A percentile compares a stretch with the other conserved stretches of the same genome.
phyloP scores from a whole-genome alignment of 1,140 invertebrate species.

The Mesaphorura yosii region DNA sequence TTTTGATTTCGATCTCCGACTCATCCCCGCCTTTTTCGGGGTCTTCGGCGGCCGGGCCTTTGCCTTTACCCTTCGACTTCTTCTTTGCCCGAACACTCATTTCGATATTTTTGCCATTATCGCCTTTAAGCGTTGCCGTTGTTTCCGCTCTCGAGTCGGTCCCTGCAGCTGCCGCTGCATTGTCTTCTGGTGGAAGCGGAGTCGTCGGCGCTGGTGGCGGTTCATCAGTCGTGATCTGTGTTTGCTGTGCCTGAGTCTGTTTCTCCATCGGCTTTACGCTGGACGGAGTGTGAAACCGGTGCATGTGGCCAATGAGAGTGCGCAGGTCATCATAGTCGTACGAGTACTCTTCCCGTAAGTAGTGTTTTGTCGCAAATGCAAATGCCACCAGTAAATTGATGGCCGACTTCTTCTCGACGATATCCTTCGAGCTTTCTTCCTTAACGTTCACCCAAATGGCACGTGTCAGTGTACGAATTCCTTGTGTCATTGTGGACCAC shows the following conservation, averaged over 20 bases:
- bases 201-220: no score
- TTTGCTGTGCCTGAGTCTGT: no score
- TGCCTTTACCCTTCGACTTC: no score
- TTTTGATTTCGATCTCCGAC: no score
- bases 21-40: not conserved
- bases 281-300: slow-evolving; percentile 22
- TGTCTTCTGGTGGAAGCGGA: no score
- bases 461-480: slow-evolving; percentile 24
- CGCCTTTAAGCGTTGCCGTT: no score
- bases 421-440: slow-evolving; percentile 16
- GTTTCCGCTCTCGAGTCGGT: no score
- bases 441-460: slow-evolving; percentile 24
- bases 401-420: slow-evolving; percentile 26
- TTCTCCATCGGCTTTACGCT: slow-evolving; percentile 18
- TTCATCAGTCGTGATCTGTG: no score
- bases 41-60: no score
- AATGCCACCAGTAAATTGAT: slow-evolving; percentile 29
- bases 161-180: not conserved
- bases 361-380: slow-evolving; percentile 25
- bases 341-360: slow-evolving; percentile 28
- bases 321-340: slow-evolving; percentile 26
- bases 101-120: no score
- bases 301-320: slow-evolving; percentile 23
- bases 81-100: no score
- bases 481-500: slow-evolving; percentile 28